phyloP scores from a whole-genome alignment of 2,113 vertebrate species.

The Gasterosteus aculeatus region DNA sequence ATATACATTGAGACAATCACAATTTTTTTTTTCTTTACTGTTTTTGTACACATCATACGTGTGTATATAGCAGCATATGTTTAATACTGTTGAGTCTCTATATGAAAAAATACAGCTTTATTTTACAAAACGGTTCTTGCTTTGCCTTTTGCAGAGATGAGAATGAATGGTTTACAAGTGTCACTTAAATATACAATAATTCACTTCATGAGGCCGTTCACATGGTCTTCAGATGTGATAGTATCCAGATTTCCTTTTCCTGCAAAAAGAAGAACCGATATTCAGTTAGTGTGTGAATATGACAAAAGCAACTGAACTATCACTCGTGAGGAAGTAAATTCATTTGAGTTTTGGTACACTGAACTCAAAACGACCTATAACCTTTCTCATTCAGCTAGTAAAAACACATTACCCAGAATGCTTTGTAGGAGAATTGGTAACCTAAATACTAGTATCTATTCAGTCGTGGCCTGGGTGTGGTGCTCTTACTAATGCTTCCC shows the following conservation, averaged over 20 bases:
- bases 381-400: not conserved
- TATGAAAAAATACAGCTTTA: conserved; percentile 89
- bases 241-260: conserved; percentile 91
- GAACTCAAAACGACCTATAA: no score
- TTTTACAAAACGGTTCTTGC: conserved; percentile 83
- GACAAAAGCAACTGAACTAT: not conserved
- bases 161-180: conserved; percentile 66
- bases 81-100: conserved; percentile 85
- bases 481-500: not conserved
- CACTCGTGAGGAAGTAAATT: not conserved
- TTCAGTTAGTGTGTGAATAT: not conserved
- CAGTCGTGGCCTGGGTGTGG: not conserved
- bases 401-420: not conserved
- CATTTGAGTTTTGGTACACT: no score
- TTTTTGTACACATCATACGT: conserved; percentile 83
- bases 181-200: conserved; percentile 65
- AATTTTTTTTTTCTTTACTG: conserved; percentile 46
- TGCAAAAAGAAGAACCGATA: conserved; percentile 58
- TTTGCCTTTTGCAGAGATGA: conserved; percentile 61
- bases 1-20: conserved; percentile 82
- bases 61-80: conserved; percentile 86
- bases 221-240: conserved; percentile 84
- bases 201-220: conserved; percentile 57
- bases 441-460: not conserved
- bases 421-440: not conserved